Evolutionary conservation across 2,888 invertebrate species (phyloP).

Genomic region (Augochlorella aurata): DNA sequence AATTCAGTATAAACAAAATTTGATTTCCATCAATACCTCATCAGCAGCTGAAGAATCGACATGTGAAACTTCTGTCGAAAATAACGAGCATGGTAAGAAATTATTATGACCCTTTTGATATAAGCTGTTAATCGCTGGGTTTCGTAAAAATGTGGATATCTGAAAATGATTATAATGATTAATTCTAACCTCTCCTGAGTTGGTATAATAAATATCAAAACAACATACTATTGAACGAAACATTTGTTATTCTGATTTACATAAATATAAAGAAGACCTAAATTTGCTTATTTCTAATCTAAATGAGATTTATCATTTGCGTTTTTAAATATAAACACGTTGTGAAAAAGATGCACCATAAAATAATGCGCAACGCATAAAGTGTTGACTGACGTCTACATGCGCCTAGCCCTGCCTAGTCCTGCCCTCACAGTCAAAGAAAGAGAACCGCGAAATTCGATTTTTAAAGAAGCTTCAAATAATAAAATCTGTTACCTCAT

Average conservation of each 20-base stretch:
- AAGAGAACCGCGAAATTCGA: too few relatives aligned
- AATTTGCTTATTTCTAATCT: background rate
- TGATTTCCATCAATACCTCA: background rate
- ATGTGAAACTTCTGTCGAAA: constrained; percentile 11
- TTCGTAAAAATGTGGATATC: constrained; percentile 31
- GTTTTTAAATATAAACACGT: background rate
- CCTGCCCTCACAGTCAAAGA: too few relatives aligned
- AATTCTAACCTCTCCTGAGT: constrained; percentile 27
- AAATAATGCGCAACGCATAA: background rate
- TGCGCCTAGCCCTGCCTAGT: too few relatives aligned
- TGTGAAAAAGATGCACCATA: background rate
- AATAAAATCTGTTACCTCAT: too few relatives aligned
- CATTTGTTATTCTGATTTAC: constrained; percentile 40
- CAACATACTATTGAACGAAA: constrained; percentile 42
- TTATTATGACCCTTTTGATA: background rate
- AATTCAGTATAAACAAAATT: too few relatives aligned
- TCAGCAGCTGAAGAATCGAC: background rate
- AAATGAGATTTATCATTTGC: background rate
- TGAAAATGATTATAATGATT: constrained; percentile 17
- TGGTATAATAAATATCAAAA: background rate
- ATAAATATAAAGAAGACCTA: background rate
- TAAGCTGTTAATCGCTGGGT: constrained; percentile 1
- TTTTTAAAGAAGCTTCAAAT: too few relatives aligned
- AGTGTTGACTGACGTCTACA: background rate
- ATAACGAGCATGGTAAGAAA: constrained; percentile 9